phyloP scores from a whole-genome alignment of 2,797 vertebrate genomes.

The Crocidura indochinensis region DNA sequence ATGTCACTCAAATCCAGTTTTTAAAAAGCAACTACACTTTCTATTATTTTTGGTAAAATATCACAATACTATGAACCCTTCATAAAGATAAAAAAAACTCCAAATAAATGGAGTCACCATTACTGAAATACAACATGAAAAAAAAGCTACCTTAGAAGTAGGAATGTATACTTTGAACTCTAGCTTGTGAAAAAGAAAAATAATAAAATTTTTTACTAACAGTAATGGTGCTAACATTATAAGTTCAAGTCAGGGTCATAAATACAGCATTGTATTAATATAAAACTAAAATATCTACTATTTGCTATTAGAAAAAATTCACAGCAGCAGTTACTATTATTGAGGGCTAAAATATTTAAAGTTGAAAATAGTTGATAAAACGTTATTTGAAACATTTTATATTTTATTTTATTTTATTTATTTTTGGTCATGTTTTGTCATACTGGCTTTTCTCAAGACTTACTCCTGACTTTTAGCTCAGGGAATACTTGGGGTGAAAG shows the following conservation, averaged over 20 bases:
- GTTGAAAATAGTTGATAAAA: not conserved
- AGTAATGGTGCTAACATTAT: not conserved
- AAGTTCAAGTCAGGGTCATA: not conserved
- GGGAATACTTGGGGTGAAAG: no score
- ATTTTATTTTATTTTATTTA: no score
- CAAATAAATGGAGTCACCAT: not conserved
- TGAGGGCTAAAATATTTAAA: not conserved
- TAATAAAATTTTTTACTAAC: not conserved
- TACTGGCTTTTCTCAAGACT: no score
- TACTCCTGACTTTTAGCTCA: no score
- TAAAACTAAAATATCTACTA: not conserved
- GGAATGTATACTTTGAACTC: not conserved
- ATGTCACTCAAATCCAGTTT: not conserved
- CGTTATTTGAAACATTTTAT: not conserved
- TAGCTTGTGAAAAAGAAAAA: not conserved
- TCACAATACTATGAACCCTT: not conserved
- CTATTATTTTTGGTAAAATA: slow-evolving; percentile 9
- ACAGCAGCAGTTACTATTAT: not conserved
- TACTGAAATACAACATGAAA: not conserved
- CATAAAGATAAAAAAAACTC: not conserved
- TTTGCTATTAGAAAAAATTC: not conserved
- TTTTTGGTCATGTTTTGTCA: no score
- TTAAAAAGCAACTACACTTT: not conserved
- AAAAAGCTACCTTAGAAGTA: not conserved
- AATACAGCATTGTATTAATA: not conserved